Percentiles rank a stretch among this genome's conserved stretches.
phyloP scores from a whole-genome alignment of 2,888 invertebrate genomes.

The Erpobdella octoculata region DNA sequence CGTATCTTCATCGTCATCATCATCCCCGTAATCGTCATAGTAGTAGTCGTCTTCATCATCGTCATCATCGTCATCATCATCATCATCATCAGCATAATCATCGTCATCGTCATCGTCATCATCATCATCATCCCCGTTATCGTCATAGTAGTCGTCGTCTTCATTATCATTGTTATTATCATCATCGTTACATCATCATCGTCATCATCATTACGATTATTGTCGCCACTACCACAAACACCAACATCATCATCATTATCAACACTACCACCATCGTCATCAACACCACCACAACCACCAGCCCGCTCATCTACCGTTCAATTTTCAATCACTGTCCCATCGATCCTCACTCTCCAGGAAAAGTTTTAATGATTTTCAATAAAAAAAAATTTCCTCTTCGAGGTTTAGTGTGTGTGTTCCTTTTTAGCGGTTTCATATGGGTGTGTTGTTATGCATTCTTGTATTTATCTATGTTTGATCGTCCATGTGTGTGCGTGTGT shows the following conservation, averaged over 20 bases:
- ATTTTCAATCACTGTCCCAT: conserved; percentile 1
- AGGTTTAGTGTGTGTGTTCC: neutral
- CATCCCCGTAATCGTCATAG: conserved; percentile 34
- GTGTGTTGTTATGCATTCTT: neutral
- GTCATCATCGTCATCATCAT: conserved; percentile 8
- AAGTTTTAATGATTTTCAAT: conserved; percentile 3
- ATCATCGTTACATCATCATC: neutral
- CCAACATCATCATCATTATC: conserved; percentile 36
- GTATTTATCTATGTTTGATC: neutral
- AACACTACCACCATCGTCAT: conserved; percentile 36
- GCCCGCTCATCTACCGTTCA: neutral
- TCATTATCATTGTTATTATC: conserved; percentile 29
- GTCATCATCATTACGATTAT: conserved; percentile 29
- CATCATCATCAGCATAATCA: conserved; percentile 1
- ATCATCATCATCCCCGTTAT: conserved; percentile 33
- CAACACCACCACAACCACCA: conserved; percentile 23
- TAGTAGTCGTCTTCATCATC: conserved; percentile 30
- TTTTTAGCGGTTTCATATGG: too few relatives aligned
- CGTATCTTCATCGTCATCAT: conserved; percentile 19
- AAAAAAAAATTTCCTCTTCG: neutral
- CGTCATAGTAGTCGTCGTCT: conserved; percentile 30
- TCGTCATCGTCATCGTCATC: too few relatives aligned
- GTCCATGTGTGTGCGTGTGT: conserved; percentile 10
- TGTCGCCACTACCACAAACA: conserved; percentile 35
- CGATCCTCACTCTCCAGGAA: neutral